Evolutionary conservation across 2,797 vertebrate species (phyloP).

Genomic region (Sebastes glaucus): DNA sequence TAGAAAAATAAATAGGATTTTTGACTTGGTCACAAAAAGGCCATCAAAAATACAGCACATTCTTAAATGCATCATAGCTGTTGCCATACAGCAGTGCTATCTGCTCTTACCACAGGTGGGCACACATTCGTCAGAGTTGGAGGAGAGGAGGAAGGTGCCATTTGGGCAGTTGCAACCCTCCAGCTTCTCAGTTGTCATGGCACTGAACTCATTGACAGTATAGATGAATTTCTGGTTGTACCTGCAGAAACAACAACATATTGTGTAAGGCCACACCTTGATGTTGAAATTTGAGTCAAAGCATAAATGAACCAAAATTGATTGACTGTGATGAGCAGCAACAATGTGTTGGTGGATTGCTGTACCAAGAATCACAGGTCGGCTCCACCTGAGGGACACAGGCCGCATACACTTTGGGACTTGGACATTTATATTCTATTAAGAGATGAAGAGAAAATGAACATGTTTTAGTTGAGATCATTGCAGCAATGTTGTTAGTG

Average conservation of each 20-base stretch:
- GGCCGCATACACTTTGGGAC: conserved; percentile 76
- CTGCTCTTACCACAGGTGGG: conserved; percentile 78
- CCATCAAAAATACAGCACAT: neutral
- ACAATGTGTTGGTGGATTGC: neutral
- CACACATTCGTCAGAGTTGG: conserved; percentile 73
- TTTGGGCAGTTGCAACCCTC: conserved; percentile 86
- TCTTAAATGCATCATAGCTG: neutral
- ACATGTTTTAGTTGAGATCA: neutral
- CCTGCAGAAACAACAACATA: conserved; percentile 45
- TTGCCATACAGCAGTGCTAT: neutral
- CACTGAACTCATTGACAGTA: conserved; percentile 31
- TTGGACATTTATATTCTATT: conserved; percentile 75
- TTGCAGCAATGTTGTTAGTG: neutral
- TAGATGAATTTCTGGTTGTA: conserved; percentile 69
- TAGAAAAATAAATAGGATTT: neutral
- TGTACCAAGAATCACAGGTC: conserved; percentile 77
- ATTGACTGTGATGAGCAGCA: neutral
- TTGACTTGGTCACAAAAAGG: neutral
- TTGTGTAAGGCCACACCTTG: neutral
- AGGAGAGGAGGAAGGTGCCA: conserved; percentile 61
- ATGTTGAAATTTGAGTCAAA: neutral
- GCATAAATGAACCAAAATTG: neutral
- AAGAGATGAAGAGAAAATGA: neutral
- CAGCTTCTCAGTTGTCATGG: conserved; percentile 2
- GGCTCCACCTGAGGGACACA: conserved; percentile 77